phyloP scores from a whole-genome alignment of 2,888 invertebrate genomes.

The Dichetophora obliterata region DNA sequence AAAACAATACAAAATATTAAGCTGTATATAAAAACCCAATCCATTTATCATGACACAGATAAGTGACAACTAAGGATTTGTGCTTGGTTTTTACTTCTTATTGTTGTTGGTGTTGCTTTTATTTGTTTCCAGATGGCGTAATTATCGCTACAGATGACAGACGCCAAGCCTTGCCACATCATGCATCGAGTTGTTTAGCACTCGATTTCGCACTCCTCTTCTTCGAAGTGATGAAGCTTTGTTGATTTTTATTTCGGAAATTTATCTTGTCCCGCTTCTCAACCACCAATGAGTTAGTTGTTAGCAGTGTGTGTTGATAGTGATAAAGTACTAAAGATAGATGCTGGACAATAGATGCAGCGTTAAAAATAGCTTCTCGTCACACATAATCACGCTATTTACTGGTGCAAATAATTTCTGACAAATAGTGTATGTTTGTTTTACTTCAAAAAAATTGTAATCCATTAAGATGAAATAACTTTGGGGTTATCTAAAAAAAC shows the following conservation, averaged over 20 bases:
- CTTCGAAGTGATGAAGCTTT: too few species aligned
- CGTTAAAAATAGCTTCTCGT: background rate
- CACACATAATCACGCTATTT: conserved; percentile 20
- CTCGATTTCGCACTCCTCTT: background rate
- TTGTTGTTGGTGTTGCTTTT: background rate
- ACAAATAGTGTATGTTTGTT: background rate
- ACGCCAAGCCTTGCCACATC: background rate
- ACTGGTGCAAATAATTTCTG: conserved; percentile 9
- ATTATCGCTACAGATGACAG: conserved; percentile 22
- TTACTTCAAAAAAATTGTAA: too few species aligned
- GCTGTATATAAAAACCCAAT: background rate
- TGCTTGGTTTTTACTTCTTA: background rate
- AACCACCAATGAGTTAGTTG: background rate
- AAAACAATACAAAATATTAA: background rate
- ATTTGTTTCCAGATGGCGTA: conserved; percentile 14
- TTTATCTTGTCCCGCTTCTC: background rate
- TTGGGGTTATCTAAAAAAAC: too few species aligned
- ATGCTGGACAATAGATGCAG: background rate
- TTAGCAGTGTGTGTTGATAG: background rate
- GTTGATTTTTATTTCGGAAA: background rate
- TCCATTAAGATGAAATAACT: background rate
- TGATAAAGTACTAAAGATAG: background rate
- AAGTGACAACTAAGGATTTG: background rate
- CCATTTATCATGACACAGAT: conserved; percentile 18
- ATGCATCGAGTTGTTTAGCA: background rate